Evolutionary conservation across 1,140 invertebrate genomes (phyloP).

Genomic region (Chironomus striatipennis): DNA sequence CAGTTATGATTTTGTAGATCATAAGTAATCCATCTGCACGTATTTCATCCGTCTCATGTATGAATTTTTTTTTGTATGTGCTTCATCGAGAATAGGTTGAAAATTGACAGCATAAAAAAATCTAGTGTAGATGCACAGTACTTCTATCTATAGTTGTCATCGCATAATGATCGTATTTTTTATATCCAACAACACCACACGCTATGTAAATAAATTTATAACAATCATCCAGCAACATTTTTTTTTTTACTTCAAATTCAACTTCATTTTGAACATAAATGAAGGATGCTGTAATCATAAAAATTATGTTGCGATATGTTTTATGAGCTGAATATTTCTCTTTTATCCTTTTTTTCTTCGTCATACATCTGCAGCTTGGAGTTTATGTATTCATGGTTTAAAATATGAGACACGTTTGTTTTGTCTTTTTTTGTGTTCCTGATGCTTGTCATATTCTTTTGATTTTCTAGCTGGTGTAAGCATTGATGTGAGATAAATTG

Average conservation of each 20-base stretch:
- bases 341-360: background rate
- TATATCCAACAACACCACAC: background rate
- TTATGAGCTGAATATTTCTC: conserved; percentile 1
- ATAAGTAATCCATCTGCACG: background rate
- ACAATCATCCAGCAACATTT: no score
- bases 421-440: background rate
- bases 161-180: background rate
- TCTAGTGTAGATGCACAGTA: background rate
- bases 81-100: background rate
- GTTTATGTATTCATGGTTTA: no score
- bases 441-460: no score
- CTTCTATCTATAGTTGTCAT: background rate
- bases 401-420: background rate
- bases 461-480: no score
- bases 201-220: background rate
- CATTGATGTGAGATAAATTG: no score
- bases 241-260: no score
- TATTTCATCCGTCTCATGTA: background rate
- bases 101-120: background rate
- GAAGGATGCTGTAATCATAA: conserved; percentile 8
- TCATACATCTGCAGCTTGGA: background rate
- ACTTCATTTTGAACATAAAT: background rate
- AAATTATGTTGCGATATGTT: conserved; percentile 3
- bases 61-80: no score
- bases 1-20: background rate